Evolutionary conservation across 2,113 vertebrate species (phyloP), one percentile per base, ranked within the genome.

Genomic region (Neoarius graeffei): DNA sequence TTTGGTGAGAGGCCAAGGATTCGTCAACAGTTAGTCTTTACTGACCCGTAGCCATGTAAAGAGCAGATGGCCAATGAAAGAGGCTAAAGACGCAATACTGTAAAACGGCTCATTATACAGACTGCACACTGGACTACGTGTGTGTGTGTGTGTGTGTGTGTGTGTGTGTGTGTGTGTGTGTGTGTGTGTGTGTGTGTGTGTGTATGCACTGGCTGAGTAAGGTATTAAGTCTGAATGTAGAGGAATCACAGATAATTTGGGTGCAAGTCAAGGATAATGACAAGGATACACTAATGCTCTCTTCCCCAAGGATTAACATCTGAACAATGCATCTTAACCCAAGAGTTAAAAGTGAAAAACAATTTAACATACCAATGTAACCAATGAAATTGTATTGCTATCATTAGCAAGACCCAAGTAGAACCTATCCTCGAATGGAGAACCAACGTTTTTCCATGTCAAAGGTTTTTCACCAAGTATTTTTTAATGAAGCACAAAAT

Each of bases 21-120:
- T 93, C 91, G 89, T 94, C 93, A 94, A 93, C 93, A 93, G 93
- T 93, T 93, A 73, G 90, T 92, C 91, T 90, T 91, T 92, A 89
- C 89, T 87, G 83, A 91, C 91, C 83, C 86, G 57, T 66, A 35
- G 73, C 64, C 71, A 56, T 89, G 90, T 71, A 86, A 81, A 83
- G 87, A 73, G 81, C 86, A 85, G 87, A 90, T 87, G 87, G 88
- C 71, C 79, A 89, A 54, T 90, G 83, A 89, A 86, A 86, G 84
- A 88, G 85, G 82, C n/a, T 87, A 25, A 87, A 88, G 88, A 91
- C 88, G 90, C 83, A 87, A 91, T 90, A 85, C 89, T 89, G 89
- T 90, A 91, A 90, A 92, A 83, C 57, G 86, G 73, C 82, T 85
- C 84, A 88, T 87, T 85, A 90, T 82, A 85, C 67, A 54, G 20